Percentiles rank a stretch among this genome's conserved stretches.
These are phyloP conservation scores for Drosophila orena DNA, from an alignment of 1,140 invertebrate genomes.

Conservation along the genomic window DNA sequence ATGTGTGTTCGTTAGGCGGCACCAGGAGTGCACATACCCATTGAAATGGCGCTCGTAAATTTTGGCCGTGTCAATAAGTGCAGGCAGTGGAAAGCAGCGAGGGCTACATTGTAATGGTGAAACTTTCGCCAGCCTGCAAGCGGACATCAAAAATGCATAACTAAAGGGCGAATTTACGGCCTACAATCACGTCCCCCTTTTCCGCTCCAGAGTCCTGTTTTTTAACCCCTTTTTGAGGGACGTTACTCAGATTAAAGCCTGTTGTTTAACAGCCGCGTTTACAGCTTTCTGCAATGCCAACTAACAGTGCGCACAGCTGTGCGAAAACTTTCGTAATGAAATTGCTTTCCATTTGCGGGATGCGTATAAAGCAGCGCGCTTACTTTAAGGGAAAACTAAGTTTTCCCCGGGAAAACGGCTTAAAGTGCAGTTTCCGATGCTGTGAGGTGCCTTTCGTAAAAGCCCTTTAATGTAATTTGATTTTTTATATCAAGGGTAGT, in stretches of 20 bases:
- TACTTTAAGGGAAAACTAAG: slow-evolving; percentile 11
- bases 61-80: slow-evolving; percentile 69
- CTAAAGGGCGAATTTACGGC: slow-evolving; percentile 56
- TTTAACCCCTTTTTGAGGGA: slow-evolving; percentile 10
- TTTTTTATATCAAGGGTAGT: no score
- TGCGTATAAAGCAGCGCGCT: slow-evolving; percentile 1
- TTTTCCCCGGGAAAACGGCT: slow-evolving; percentile 10
- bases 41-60: slow-evolving; percentile 65
- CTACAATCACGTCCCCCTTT: slow-evolving; percentile 17
- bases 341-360: slow-evolving; percentile 36
- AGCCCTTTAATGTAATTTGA: no score
- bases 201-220: not conserved
- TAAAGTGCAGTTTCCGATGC: not conserved
- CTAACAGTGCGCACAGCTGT: slow-evolving; percentile 38
- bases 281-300: slow-evolving; percentile 21
- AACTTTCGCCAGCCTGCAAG: slow-evolving; percentile 32
- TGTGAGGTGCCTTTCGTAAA: not conserved
- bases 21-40: slow-evolving; percentile 14
- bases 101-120: slow-evolving; percentile 39
- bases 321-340: slow-evolving; percentile 50
- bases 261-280: slow-evolving; percentile 21
- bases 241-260: slow-evolving; percentile 22
- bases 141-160: slow-evolving; percentile 66
- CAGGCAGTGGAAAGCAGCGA: slow-evolving; percentile 52
- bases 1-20: slow-evolving; percentile 32